phyloP scores from a whole-genome alignment of 23 tunicate species.

The Botrylloides violaceus region DNA sequence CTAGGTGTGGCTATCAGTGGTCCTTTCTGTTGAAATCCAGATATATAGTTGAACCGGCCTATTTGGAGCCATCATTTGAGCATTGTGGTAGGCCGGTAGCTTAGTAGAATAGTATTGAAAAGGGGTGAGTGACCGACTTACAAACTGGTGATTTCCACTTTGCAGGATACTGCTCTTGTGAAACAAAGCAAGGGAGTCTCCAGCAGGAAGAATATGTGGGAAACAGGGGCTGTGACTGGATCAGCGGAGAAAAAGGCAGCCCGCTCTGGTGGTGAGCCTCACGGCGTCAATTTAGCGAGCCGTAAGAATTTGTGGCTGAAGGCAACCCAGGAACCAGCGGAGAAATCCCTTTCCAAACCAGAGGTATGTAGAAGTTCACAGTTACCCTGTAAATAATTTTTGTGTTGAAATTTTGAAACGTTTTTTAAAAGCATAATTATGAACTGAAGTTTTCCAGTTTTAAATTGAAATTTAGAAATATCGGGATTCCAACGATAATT shows the following conservation, averaged over 20 bases:
- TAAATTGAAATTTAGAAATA: background rate
- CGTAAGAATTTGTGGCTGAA: constrained; percentile 67
- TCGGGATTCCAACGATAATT: background rate
- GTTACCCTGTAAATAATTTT: too few species aligned
- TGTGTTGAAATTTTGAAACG: too few species aligned
- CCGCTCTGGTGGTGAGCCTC: constrained; percentile 31
- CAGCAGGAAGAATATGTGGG: constrained; percentile 81
- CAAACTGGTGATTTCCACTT: background rate
- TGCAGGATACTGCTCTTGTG: constrained; percentile 17
- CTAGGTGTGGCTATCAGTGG: too few species aligned
- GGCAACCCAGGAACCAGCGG: constrained; percentile 30
- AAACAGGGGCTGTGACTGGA: constrained; percentile 47
- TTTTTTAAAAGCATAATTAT: too few species aligned
- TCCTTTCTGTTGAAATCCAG: too few species aligned
- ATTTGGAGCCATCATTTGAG: too few species aligned
- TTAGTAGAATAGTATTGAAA: too few species aligned
- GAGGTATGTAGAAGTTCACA: background rate
- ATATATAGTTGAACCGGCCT: too few species aligned
- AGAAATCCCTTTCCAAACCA: constrained; percentile 23
- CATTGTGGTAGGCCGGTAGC: too few species aligned
- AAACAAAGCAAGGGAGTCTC: constrained; percentile 44
- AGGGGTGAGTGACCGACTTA: too few species aligned
- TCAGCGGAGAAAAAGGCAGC: constrained; percentile 11
- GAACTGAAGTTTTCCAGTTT: too few species aligned
- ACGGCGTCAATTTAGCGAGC: constrained; percentile 63